These are phyloP conservation scores for Tholera decimalis DNA, from an alignment of 2,888 invertebrate species.

Conservation along the genomic window DNA sequence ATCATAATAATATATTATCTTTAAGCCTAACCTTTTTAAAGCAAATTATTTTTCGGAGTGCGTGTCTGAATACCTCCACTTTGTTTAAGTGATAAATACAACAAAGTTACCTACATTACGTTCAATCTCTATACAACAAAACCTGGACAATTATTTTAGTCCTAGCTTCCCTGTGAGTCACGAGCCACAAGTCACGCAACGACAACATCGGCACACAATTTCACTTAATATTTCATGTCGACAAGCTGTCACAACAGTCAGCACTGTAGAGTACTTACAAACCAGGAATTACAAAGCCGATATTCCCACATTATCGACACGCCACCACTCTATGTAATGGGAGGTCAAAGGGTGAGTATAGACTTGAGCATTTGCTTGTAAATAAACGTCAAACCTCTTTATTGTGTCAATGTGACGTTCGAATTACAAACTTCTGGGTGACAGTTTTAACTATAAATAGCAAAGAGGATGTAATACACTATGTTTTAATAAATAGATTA, in stretches of 20 bases:
- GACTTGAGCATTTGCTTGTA: background rate
- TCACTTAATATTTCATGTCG: constrained; percentile 38
- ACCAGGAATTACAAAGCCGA: constrained; percentile 37
- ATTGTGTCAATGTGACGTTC: background rate
- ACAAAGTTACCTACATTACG: background rate
- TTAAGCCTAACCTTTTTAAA: too few relatives aligned
- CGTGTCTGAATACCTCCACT: too few relatives aligned
- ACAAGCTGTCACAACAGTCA: constrained; percentile 22
- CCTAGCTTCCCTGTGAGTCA: constrained; percentile 11
- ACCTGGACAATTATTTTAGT: background rate
- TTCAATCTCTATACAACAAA: background rate
- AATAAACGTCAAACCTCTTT: background rate
- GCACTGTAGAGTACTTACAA: constrained; percentile 28
- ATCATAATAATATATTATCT: too few relatives aligned
- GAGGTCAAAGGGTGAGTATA: background rate
- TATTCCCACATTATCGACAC: constrained; percentile 42
- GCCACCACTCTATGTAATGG: constrained; percentile 40
- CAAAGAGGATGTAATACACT: too few relatives aligned
- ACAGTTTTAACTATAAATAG: too few relatives aligned
- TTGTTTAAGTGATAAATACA: too few relatives aligned
- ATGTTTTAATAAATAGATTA: too few relatives aligned
- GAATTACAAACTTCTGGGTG: too few relatives aligned
- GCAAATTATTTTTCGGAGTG: too few relatives aligned
- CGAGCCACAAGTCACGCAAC: background rate
- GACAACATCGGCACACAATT: constrained; percentile 33